Evolutionary conservation across 2,797 vertebrate species (phyloP).

Genomic region (Micropoecilia bifurca): DNA sequence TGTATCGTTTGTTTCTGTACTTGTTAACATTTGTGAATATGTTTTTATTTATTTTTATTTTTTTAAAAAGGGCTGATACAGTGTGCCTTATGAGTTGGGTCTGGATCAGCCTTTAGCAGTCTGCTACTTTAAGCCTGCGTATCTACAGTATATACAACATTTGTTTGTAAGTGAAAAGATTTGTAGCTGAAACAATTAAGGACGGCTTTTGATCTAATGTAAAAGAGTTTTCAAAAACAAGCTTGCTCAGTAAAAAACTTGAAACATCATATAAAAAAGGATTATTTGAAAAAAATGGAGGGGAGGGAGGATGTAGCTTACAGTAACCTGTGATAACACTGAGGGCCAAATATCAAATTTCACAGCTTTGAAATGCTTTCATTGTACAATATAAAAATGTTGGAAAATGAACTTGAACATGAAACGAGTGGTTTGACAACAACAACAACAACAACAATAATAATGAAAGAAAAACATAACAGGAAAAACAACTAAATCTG

Average conservation of each 20-base stretch:
- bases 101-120: constrained; percentile 59
- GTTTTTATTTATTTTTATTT: constrained; percentile 8
- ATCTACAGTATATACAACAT: constrained; percentile 75
- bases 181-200: constrained; percentile 41
- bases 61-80: constrained; percentile 58
- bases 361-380: constrained; percentile 60
- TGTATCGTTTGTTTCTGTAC: constrained; percentile 55
- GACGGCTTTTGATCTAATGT: constrained; percentile 32
- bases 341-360: constrained; percentile 51
- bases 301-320: constrained; percentile 59
- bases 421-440: constrained; percentile 14
- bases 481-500: constrained; percentile 9
- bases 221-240: constrained; percentile 34
- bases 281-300: constrained; percentile 58
- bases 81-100: constrained; percentile 70
- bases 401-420: constrained; percentile 18
- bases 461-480: constrained; percentile 4
- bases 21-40: constrained; percentile 60
- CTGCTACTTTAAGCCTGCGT: constrained; percentile 67
- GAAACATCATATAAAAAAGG: constrained; percentile 67
- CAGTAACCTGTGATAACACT: constrained; percentile 53
- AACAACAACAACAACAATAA: too few relatives aligned
- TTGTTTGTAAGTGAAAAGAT: constrained; percentile 39
- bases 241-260: constrained; percentile 70
- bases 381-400: constrained; percentile 29